Conservation (phyloP, 2,113 vertebrate genomes). For the Pipa parva region DNA sequence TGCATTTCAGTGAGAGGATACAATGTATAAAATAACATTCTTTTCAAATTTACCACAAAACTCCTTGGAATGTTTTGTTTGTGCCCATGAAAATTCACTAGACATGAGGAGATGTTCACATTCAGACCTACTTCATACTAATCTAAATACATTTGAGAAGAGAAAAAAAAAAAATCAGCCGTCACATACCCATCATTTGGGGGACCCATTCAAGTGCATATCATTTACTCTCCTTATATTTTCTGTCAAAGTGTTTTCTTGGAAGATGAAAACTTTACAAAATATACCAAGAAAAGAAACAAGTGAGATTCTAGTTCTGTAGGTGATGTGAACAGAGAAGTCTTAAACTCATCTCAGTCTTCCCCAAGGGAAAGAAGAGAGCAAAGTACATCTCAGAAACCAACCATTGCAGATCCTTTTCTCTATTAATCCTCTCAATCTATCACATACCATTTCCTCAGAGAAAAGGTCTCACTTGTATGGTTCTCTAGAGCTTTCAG, state of each 20-base stretch:
- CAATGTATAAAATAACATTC: too few relatives aligned
- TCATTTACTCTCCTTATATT: constrained; percentile 8
- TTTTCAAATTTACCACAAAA: too few relatives aligned
- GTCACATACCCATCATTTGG: not conserved
- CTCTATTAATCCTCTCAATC: constrained; percentile 12
- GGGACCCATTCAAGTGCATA: not conserved
- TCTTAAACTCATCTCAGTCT: constrained; percentile 8
- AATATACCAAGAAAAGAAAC: constrained; percentile 2
- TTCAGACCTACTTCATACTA: not conserved
- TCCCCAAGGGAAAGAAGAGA: constrained; percentile 8
- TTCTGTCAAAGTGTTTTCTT: constrained; percentile 1
- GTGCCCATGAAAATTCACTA: not conserved
- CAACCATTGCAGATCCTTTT: constrained; percentile 6
- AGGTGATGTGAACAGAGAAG: constrained; percentile 5
- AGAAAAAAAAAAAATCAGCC: not conserved
- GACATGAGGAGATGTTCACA: not conserved
- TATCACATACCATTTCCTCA: constrained; percentile 6
- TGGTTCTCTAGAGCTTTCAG: constrained; percentile 19
- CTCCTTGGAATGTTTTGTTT: not conserved
- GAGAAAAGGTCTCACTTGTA: constrained; percentile 8
- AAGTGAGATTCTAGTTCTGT: constrained; percentile 13
- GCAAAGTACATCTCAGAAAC: constrained; percentile 9
- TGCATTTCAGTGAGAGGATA: too few relatives aligned
- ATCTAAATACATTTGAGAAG: not conserved
- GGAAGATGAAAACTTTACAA: constrained; percentile 10